These are phyloP conservation scores for Eudyptes chrysolophus DNA, from an alignment of 2,113 vertebrate species.

Conservation along the genomic window DNA sequence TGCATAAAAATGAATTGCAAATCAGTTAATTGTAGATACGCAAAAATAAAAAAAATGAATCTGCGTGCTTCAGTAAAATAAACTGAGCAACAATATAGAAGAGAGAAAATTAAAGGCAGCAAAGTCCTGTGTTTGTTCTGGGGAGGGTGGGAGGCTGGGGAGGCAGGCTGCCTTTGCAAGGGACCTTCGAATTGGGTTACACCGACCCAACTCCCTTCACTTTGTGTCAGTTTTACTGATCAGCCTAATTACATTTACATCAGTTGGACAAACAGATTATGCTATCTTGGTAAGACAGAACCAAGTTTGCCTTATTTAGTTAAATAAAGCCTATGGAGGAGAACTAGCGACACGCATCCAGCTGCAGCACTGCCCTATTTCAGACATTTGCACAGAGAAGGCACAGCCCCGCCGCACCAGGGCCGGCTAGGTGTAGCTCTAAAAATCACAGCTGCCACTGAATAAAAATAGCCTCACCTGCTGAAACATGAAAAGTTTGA, in stretches of 20 bases:
- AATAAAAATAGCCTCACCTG: neutral
- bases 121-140: neutral
- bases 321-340: neutral
- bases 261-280: neutral
- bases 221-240: neutral
- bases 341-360: neutral
- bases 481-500: accelerated
- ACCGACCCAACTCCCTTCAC: neutral
- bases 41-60: constrained; percentile 42
- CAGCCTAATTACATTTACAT: neutral
- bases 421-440: neutral
- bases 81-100: neutral
- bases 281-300: neutral
- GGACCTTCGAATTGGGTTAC: neutral
- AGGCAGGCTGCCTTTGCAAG: neutral
- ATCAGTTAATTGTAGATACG: constrained; percentile 74
- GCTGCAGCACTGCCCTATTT: neutral
- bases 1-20: constrained; percentile 78
- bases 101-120: neutral
- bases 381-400: neutral
- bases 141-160: neutral
- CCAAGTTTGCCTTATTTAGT: neutral
- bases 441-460: neutral
- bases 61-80: neutral
- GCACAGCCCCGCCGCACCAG: neutral